phyloP scores from a whole-genome alignment of 2,797 vertebrate species.

The Channa striata region DNA sequence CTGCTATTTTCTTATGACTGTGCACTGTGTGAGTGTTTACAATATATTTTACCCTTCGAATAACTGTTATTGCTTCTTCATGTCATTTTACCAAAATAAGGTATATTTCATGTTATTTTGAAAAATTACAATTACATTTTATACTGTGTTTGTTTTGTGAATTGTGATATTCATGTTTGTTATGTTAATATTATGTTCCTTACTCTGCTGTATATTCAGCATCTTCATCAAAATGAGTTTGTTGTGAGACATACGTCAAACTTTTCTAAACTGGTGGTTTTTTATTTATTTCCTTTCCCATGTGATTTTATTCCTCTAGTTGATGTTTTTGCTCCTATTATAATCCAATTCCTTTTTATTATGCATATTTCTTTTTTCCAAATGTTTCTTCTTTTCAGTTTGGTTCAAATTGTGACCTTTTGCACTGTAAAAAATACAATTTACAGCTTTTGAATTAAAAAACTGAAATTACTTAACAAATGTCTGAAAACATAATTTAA shows the following conservation, averaged over 20 bases:
- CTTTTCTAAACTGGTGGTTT: slow-evolving; percentile 23
- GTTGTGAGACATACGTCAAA: slow-evolving; percentile 16
- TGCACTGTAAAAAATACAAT: slow-evolving; percentile 80
- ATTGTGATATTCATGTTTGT: slow-evolving; percentile 48
- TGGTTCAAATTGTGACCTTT: slow-evolving; percentile 79
- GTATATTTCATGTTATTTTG: slow-evolving; percentile 47
- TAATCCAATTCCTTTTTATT: slow-evolving; percentile 49
- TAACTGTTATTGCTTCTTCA: slow-evolving; percentile 40
- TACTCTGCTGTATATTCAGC: slow-evolving; percentile 2
- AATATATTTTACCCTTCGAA: slow-evolving; percentile 50
- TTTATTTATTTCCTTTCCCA: slow-evolving; percentile 2
- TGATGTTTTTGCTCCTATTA: slow-evolving; percentile 56
- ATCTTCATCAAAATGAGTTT: slow-evolving; percentile 18
- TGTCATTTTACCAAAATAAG: slow-evolving; percentile 39
- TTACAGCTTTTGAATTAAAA: slow-evolving; percentile 79
- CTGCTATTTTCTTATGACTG: slow-evolving; percentile 78
- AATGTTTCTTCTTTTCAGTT: slow-evolving; percentile 44
- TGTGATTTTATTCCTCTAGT: slow-evolving; percentile 32
- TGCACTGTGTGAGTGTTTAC: slow-evolving; percentile 68
- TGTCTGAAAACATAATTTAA: background rate
- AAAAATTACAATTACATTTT: slow-evolving; percentile 30
- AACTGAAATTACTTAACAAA: slow-evolving; percentile 33
- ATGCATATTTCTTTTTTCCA: slow-evolving; percentile 39
- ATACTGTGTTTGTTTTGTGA: slow-evolving; percentile 50
- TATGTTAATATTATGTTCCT: slow-evolving; percentile 27